Evolutionary conservation across 2,797 vertebrate species (phyloP).

Genomic region (Galago senegalensis): DNA sequence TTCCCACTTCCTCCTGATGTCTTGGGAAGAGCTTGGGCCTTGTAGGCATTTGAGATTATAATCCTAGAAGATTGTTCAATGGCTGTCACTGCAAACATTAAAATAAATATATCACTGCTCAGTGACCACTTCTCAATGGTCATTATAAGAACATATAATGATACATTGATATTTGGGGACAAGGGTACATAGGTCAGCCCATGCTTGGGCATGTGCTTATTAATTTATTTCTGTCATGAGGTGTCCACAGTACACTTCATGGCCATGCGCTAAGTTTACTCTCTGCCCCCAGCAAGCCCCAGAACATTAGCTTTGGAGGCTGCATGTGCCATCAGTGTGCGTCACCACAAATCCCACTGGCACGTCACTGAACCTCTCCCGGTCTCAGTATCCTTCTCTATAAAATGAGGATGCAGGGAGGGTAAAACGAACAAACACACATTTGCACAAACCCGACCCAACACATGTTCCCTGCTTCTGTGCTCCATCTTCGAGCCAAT

Average conservation of each 20-base stretch:
- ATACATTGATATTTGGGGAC: not conserved
- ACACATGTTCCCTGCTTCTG: not conserved
- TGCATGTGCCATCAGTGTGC: not conserved
- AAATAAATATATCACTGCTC: not conserved
- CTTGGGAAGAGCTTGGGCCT: not conserved
- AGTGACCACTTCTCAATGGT: not conserved
- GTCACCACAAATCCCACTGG: not conserved
- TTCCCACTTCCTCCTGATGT: not conserved
- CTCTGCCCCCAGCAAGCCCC: not conserved
- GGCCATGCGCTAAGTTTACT: not conserved
- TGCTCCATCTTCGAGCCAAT: not conserved
- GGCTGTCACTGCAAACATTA: not conserved
- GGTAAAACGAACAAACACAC: not conserved
- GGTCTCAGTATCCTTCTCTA: not conserved
- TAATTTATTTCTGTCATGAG: not conserved
- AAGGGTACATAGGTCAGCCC: not conserved
- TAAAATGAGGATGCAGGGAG: not conserved
- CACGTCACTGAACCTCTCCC: not conserved
- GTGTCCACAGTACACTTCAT: accelerated
- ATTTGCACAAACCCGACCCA: not conserved
- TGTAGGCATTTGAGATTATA: not conserved
- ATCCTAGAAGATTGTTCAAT: not conserved
- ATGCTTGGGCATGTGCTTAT: accelerated
- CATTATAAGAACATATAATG: not conserved
- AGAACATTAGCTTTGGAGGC: not conserved